A percentile compares a stretch with the other conserved stretches of the same genome.
Conservation (phyloP, 2,888 invertebrate genomes). For the Phortica magna region DNA sequence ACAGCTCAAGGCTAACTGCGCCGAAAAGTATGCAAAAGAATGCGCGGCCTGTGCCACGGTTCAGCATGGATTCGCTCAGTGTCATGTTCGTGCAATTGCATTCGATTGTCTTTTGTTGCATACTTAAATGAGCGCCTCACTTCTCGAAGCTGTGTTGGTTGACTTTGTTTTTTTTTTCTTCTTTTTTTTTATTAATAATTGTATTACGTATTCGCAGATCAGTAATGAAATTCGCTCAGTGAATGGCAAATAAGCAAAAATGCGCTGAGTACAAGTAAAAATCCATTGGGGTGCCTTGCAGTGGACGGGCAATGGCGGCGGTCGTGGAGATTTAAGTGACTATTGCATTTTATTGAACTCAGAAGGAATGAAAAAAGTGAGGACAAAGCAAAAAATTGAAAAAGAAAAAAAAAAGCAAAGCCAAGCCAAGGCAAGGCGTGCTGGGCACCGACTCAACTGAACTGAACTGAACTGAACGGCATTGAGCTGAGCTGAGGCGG, state of each 20-base stretch:
- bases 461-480: not conserved
- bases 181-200: too few relatives aligned
- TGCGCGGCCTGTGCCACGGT: not conserved
- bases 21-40: conserved; percentile 9
- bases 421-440: not conserved
- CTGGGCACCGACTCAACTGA: not conserved
- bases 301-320: too few relatives aligned
- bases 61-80: not conserved
- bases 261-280: not conserved
- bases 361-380: not conserved
- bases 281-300: not conserved
- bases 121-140: not conserved
- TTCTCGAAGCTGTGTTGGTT: not conserved
- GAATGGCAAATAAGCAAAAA: not conserved
- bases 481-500: not conserved
- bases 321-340: not conserved
- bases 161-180: not conserved
- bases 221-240: conserved; percentile 9
- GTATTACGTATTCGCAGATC: not conserved
- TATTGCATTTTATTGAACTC: conserved; percentile 13
- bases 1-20: conserved; percentile 8
- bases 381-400: not conserved
- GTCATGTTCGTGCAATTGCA: not conserved
- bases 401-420: not conserved
- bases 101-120: not conserved